These are phyloP conservation scores for Cheilosia pagana DNA, from an alignment of 2,888 invertebrate genomes.

Conservation along the genomic window DNA sequence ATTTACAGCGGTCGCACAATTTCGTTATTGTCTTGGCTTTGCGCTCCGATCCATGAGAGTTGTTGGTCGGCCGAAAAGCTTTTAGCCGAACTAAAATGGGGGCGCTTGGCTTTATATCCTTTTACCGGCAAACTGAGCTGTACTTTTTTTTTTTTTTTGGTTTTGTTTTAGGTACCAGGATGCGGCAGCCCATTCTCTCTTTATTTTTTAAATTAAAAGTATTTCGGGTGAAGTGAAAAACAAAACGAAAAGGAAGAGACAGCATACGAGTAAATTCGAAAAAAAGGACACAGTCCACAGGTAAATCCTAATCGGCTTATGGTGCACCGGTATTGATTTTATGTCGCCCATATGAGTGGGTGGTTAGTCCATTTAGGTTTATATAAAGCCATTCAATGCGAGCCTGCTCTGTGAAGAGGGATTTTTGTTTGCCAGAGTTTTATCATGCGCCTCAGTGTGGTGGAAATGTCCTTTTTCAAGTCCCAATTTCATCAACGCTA, in stretches of 20 bases:
- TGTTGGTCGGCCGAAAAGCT: conserved; percentile 58
- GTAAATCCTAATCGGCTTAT: conserved; percentile 74
- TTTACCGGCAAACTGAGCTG: background rate
- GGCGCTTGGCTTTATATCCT: background rate
- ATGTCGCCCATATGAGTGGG: conserved; percentile 42
- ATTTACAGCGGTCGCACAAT: conserved; percentile 59
- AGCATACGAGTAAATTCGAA: conserved; percentile 23
- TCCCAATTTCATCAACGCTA: conserved; percentile 67
- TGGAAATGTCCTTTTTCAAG: conserved; percentile 51
- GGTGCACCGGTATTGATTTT: conserved; percentile 74
- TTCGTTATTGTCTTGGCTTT: conserved; percentile 42
- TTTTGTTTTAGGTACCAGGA: conserved; percentile 18
- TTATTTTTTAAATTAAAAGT: conserved; percentile 68
- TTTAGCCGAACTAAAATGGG: conserved; percentile 53
- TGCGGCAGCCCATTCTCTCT: conserved; percentile 29
- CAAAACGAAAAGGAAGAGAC: background rate
- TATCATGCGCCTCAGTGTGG: conserved; percentile 18
- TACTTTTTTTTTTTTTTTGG: conserved; percentile 4
- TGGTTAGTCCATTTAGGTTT: conserved; percentile 55
- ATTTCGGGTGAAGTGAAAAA: conserved; percentile 36
- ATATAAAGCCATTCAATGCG: conserved; percentile 67
- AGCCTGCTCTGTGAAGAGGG: conserved; percentile 59
- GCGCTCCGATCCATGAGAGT: conserved; percentile 40
- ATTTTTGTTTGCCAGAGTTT: conserved; percentile 31
- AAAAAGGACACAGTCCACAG: conserved; percentile 44